phyloP scores from a whole-genome alignment of 2,113 vertebrate genomes.

The Paedocypris sp. region DNA sequence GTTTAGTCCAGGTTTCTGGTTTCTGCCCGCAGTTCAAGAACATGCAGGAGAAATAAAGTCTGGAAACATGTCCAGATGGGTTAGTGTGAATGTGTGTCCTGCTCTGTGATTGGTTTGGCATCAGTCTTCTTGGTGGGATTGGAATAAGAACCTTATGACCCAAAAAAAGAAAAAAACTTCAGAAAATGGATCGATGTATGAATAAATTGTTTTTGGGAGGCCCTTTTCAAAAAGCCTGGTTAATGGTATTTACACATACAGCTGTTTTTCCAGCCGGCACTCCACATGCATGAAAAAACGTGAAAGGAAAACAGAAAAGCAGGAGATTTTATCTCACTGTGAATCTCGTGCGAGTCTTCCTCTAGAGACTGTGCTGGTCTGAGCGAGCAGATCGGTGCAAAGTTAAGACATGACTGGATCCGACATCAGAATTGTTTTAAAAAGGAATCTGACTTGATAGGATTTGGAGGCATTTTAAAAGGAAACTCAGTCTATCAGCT shows the following conservation, averaged over 20 bases:
- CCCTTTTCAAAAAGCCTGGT: neutral
- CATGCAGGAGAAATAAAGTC: too few species aligned
- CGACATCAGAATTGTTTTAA: slow-evolving; percentile 4
- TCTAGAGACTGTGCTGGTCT: neutral
- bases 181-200: too few species aligned
- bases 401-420: neutral
- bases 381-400: slow-evolving; percentile 5
- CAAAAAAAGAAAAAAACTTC: too few species aligned
- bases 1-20: too few species aligned
- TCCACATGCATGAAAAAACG: neutral
- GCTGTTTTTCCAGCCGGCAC: neutral
- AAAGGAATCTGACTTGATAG: slow-evolving; percentile 9
- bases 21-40: too few species aligned
- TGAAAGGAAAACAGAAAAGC: neutral
- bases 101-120: too few species aligned
- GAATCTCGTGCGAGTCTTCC: neutral
- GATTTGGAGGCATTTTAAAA: slow-evolving; percentile 39
- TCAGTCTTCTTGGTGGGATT: too few species aligned
- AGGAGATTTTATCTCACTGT: neutral
- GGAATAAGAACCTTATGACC: too few species aligned
- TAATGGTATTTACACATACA: neutral
- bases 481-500: slow-evolving; percentile 31
- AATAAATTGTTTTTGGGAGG: too few species aligned
- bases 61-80: too few species aligned
- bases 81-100: too few species aligned